phyloP scores from a whole-genome alignment of 2,113 vertebrate genomes.

The Etia nguti region DNA sequence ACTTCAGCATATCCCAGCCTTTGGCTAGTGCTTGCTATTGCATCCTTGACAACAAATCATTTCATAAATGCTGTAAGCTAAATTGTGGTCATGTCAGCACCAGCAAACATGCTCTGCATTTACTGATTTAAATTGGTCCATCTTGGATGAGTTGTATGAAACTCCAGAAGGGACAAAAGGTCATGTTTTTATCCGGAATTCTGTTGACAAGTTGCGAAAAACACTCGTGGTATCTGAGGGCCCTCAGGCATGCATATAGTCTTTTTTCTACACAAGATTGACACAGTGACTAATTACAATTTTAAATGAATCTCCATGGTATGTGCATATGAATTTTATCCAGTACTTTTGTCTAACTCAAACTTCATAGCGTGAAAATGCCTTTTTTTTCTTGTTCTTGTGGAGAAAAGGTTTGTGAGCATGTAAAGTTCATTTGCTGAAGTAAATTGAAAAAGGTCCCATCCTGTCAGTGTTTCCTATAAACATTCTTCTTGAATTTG shows the following conservation, averaged over 20 bases:
- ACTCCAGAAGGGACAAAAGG: background rate
- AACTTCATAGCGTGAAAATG: background rate
- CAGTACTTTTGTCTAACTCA: background rate
- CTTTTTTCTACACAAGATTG: background rate
- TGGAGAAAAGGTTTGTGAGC: background rate
- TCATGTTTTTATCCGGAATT: background rate
- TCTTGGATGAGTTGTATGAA: background rate
- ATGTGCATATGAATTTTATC: background rate
- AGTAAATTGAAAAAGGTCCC: background rate
- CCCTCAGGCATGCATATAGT: background rate
- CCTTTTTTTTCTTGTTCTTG: background rate
- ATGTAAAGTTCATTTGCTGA: background rate
- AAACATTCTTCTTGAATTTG: background rate
- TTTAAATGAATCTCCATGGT: background rate
- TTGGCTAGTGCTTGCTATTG: background rate
- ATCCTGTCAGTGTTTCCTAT: background rate
- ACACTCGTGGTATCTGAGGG: background rate
- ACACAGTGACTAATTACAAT: background rate
- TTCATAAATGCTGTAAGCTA: slow-evolving; percentile 17
- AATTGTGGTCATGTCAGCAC: slow-evolving; percentile 5
- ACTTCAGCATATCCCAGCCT: slow-evolving; percentile 4
- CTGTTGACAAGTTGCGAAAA: background rate
- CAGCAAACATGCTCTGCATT: slow-evolving; percentile 2
- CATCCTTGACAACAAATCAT: slow-evolving; percentile 19
- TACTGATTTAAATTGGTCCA: slow-evolving; percentile 20